Evolutionary conservation across 2,797 vertebrate genomes (phyloP).

Genomic region (Notolepis coatsorum): DNA sequence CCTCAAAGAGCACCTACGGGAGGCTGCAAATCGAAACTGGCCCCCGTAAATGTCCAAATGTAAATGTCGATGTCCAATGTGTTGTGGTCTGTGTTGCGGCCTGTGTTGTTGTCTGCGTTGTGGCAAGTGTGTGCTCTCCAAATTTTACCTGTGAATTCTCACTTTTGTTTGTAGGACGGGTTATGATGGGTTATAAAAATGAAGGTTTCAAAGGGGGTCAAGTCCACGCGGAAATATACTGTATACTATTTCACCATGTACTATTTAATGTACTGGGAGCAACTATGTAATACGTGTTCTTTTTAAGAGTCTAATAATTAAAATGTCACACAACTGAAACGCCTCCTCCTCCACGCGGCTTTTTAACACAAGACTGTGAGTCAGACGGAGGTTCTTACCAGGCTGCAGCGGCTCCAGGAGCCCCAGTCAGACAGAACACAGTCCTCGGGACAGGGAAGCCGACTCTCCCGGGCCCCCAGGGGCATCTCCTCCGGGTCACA

Average conservation of each 20-base stretch:
- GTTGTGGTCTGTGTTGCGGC: neutral
- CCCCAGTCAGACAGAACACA: constrained; percentile 97
- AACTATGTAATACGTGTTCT: no score
- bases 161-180: neutral
- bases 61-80: no score
- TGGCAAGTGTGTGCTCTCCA: neutral
- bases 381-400: constrained; percentile 83
- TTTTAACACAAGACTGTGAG: neutral
- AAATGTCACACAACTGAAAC: no score
- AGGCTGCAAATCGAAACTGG: no score
- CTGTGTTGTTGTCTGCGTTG: neutral
- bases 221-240: no score
- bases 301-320: no score
- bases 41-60: no score
- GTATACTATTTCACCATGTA: no score
- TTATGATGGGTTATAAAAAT: neutral
- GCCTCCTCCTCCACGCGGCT: no score
- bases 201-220: neutral
- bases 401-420: constrained; percentile 88
- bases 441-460: constrained; percentile 93
- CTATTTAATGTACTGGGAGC: no score
- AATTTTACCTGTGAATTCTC: constrained; percentile 9
- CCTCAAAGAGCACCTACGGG: no score
- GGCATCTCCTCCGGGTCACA: constrained; percentile 99
- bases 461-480: constrained; percentile 91